phyloP scores from a whole-genome alignment of 2,888 invertebrate species.

The Suillia variegata region DNA sequence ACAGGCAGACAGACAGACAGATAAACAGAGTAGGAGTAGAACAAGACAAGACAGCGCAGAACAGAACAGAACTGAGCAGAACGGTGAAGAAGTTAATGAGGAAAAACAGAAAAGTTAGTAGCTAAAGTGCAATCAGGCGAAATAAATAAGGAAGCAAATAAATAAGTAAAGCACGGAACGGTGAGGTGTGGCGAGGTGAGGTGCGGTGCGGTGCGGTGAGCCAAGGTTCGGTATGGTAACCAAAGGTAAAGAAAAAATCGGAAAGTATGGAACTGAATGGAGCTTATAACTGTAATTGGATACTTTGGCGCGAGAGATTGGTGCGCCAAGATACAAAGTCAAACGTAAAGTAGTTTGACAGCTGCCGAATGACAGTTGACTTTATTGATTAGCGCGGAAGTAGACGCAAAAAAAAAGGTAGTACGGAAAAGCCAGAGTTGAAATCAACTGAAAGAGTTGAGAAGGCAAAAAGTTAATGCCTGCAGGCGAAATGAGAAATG shows the following conservation, averaged over 20 bases:
- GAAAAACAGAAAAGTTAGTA: slow-evolving; percentile 13
- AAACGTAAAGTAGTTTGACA: slow-evolving; percentile 3
- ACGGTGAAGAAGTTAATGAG: slow-evolving; percentile 18
- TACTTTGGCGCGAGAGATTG: slow-evolving; percentile 6
- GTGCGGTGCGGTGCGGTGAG: no score
- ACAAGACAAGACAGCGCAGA: neutral
- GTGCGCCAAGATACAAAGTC: neutral
- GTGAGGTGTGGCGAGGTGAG: no score
- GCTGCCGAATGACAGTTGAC: slow-evolving; percentile 12
- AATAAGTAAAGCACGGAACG: no score
- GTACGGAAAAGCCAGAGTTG: neutral
- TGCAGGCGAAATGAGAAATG: neutral
- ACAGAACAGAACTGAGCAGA: neutral
- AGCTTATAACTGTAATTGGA: slow-evolving; percentile 23
- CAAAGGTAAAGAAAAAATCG: no score
- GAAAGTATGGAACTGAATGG: slow-evolving; percentile 7
- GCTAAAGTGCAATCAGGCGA: slow-evolving; percentile 24
- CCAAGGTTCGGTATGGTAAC: no score
- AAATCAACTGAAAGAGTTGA: neutral
- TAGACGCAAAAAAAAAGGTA: neutral
- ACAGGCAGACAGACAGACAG: neutral
- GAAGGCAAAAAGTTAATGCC: neutral
- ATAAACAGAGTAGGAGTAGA: no score
- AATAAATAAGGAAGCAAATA: slow-evolving; percentile 19
- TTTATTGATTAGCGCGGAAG: slow-evolving; percentile 12